Conservation (phyloP, 2,113 vertebrate genomes). For the Cercocebus atys region DNA sequence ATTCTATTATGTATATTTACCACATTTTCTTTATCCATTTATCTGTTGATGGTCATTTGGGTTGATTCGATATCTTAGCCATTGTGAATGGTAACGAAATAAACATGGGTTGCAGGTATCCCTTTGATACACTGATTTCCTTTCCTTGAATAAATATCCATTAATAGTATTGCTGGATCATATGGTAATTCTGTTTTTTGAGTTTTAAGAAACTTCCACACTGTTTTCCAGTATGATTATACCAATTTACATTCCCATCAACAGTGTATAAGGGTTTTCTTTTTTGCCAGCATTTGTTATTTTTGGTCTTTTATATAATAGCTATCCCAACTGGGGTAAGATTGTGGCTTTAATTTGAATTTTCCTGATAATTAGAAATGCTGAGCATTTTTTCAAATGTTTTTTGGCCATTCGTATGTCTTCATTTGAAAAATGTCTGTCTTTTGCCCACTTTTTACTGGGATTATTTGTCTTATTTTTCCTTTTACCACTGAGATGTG, state of each 20-base stretch:
- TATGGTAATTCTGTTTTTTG: neutral
- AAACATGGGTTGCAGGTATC: neutral
- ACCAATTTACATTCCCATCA: neutral
- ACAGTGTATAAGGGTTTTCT: neutral
- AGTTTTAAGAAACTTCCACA: neutral
- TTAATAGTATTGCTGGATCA: neutral
- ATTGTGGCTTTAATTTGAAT: neutral
- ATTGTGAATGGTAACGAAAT: neutral
- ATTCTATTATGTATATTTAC: neutral
- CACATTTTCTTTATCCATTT: neutral
- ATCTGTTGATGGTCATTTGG: neutral
- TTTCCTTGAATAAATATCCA: neutral
- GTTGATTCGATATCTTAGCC: neutral
- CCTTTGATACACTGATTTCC: neutral
- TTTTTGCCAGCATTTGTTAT: neutral
- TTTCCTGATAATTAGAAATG: neutral
- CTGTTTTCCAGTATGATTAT: neutral
- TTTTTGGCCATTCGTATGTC: neutral
- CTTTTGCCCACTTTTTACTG: neutral
- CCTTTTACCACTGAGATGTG: too few relatives aligned
- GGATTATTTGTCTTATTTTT: too few relatives aligned
- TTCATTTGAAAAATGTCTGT: neutral
- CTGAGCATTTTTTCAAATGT: neutral
- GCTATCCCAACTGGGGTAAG: neutral
- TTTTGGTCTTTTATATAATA: neutral